A percentile compares a stretch with the other conserved stretches of the same genome.
Conservation (phyloP, 2,888 invertebrate species). For the Euzetes globulus region DNA sequence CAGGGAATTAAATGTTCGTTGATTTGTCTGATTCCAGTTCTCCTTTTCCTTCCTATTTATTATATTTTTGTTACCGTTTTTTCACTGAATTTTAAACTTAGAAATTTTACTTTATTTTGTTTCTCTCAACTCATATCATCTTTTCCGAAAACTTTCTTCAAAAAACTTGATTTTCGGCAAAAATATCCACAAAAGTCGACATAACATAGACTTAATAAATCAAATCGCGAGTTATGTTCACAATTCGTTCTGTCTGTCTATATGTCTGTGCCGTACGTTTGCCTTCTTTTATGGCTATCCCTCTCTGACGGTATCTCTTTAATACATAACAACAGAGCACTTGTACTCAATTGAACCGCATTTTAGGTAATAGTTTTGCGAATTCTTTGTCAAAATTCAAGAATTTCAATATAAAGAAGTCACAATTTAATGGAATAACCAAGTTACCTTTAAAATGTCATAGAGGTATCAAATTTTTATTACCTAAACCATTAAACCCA, state of each 20-base stretch:
- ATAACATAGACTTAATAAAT: not conserved
- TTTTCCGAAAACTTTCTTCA: not conserved
- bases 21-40: not conserved
- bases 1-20: no score
- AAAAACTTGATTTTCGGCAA: constrained; percentile 1
- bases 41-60: not conserved
- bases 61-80: not conserved
- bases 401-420: no score
- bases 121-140: not conserved
- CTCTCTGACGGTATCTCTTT: not conserved
- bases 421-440: no score
- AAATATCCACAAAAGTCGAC: not conserved
- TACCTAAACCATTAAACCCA: no score
- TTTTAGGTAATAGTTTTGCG: no score
- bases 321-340: no score
- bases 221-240: not conserved
- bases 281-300: not conserved
- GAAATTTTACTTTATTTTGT: not conserved
- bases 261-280: not conserved
- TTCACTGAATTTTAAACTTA: not conserved
- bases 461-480: no score
- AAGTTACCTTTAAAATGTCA: no score
- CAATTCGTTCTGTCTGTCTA: not conserved
- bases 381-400: no score
- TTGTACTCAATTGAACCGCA: no score